Base-by-base conservation (phyloP, 2,888 invertebrate genomes). In the Azorinus chamasolen region DNA sequence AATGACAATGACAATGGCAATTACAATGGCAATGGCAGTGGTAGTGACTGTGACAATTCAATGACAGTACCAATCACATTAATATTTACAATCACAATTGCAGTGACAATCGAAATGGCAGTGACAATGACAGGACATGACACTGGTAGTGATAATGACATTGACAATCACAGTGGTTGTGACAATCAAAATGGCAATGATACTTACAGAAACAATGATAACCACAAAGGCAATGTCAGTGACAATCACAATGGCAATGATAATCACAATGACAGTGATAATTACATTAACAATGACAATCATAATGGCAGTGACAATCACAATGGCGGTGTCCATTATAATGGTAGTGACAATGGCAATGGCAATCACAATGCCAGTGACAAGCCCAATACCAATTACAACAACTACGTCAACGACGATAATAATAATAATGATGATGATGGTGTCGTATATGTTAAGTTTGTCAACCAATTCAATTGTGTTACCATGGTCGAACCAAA, bases 61-160 rank as follows among this genome's bases (percentile, higher is more conserved):
- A n/a, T n/a, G n/a, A n/a, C n/a, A n/a, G n/a, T n/a, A n/a, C n/a
- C n/a, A n/a, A n/a, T n/a, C n/a, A n/a, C n/a, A n/a, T n/a, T n/a
- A n/a, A n/a, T n/a, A n/a, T n/a, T n/a, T n/a, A n/a, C n/a, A n/a
- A n/a, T n/a, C n/a, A n/a, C n/a, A n/a, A n/a, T n/a, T n/a, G n/a
- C n/a, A 41, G 41, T 41, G 16, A 16, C 16, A 41, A 16, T 41
- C 10, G 41, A 12, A 41, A 16, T 41, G 16, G 41, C 16, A 41
- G 41, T 41, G 16, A 16, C 16, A n/a, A n/a, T n/a, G n/a, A n/a
- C n/a, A n/a, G n/a, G n/a, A n/a, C n/a, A n/a, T n/a, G n/a, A n/a
- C n/a, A 80, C 22, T 76, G 68, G 37, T 57, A 48, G 48, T 48
- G 18, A 18, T 48, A 48, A 18, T 41, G 16, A 41, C 41, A 41